A percentile compares a stretch with the other conserved stretches of the same genome.
phyloP scores from a whole-genome alignment of 2,113 vertebrate genomes.

The Pseudois nayaur region DNA sequence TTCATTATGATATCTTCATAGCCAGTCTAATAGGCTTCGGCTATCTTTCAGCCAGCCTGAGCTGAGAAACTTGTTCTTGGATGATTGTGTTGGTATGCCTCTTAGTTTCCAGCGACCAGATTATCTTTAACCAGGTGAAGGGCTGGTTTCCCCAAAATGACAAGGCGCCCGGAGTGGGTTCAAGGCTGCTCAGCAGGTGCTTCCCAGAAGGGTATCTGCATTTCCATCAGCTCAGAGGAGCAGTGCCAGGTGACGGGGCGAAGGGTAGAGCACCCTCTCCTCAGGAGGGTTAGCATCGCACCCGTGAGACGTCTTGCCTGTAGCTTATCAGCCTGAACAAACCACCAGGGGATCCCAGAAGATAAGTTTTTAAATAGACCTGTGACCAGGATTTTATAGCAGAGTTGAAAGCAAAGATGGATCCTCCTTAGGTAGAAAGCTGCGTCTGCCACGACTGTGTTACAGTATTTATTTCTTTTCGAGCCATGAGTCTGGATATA shows the following conservation, averaged over 20 bases:
- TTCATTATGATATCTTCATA: not conserved
- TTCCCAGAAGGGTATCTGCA: not conserved
- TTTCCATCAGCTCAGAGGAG: not conserved
- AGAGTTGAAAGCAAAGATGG: not conserved
- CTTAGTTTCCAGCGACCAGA: not conserved
- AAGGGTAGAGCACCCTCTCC: not conserved
- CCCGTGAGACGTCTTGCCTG: fast-evolving
- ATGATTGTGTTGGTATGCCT: not conserved
- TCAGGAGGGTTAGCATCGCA: not conserved
- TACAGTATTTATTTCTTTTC: not conserved
- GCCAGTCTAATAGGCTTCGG: not conserved
- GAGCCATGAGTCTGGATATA: not conserved
- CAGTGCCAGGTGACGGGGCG: not conserved
- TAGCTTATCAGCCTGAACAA: not conserved
- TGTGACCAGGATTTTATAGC: not conserved
- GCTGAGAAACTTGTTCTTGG: not conserved
- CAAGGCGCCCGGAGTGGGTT: not conserved
- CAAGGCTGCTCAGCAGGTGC: not conserved
- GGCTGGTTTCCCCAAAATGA: not conserved
- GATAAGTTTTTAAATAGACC: not conserved
- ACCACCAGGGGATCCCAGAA: not conserved
- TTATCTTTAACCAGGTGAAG: not conserved
- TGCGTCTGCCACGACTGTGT: not conserved
- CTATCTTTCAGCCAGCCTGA: not conserved
- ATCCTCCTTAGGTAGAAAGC: not conserved